Base-by-base conservation (phyloP, 1,140 invertebrate species). In the Lycorma delicatula region DNA sequence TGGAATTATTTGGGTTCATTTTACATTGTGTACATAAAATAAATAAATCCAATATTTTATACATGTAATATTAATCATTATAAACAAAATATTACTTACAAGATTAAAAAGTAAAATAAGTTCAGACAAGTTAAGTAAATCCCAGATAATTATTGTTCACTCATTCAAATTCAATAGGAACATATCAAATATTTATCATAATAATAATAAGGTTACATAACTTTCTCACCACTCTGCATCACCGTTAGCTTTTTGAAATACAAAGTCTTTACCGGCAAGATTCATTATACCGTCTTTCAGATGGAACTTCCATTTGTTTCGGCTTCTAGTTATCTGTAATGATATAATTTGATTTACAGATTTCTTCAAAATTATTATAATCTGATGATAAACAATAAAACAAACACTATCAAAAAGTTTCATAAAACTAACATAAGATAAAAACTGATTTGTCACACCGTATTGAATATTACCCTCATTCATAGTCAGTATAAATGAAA, bases 201-300 rank as follows among this genome's bases (percentile, higher is more conserved):
- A n/a, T n/a, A n/a, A n/a, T n/a, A n/a, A n/a, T n/a, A n/a, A n/a
- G n/a, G n/a, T n/a, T n/a, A n/a, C n/a, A n/a, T n/a, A n/a, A n/a
- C 31, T 38, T 58, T 55, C 71, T 79, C 77, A 98, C 94, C 96
- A 99, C 71, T 99, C 97, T 27, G 97, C 95, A 80, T 99, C 97
- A 62, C 97, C 97, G 67, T 86, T 93, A 4, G 95, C 93, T 77
- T 95, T 98, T 76, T 98, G 95, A 75, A 99, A 99, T 62, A 99
- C 93, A 79, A 87, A 98, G 76, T 99, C 97, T 75, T 93, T 95
- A 16, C 96, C 95, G 66, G 87, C 86, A 63, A 99, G 81, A 78
- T 97, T 98, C 97, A 99, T 99, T 59, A 99, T 98, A 46, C 97
- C 97, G 78, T 99, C 96, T 79, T 99, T 99, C 53, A 99, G 78